phyloP scores from a whole-genome alignment of 1,140 invertebrate genomes.

The Aphidius gifuensis region DNA sequence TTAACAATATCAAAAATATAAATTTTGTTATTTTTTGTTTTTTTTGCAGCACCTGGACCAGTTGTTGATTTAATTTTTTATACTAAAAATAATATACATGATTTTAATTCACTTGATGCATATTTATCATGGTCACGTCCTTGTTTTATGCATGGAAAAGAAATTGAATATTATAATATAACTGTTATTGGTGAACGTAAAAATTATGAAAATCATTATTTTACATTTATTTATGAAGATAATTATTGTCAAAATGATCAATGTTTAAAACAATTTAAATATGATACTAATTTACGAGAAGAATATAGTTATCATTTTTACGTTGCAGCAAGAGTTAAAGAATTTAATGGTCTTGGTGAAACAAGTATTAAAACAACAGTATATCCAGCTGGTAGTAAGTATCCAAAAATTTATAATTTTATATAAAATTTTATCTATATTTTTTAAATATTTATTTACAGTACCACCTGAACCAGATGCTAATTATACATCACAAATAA shows the following conservation, averaged over 20 bases:
- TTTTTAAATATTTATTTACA: conserved; percentile 25
- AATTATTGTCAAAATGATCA: conserved; percentile 27
- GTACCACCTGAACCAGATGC: conserved; percentile 38
- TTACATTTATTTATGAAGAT: conserved; percentile 11
- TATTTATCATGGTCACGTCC: conserved; percentile 39
- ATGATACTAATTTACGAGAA: conserved; percentile 24
- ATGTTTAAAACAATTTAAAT: conserved; percentile 30
- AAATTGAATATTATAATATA: conserved; percentile 36
- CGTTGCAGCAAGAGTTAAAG: conserved; percentile 32
- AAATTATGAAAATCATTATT: conserved; percentile 23
- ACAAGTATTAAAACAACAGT: conserved; percentile 10
- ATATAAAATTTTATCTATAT: conserved; percentile 11
- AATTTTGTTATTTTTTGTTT: not conserved
- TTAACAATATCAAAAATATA: not conserved
- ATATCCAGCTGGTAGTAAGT: conserved; percentile 46
- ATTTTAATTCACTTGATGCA: conserved; percentile 36
- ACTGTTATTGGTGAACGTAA: conserved; percentile 30
- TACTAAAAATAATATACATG: conserved; percentile 22
- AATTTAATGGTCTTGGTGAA: conserved; percentile 26
- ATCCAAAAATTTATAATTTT: conserved; percentile 8
- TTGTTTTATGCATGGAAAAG: conserved; percentile 35
- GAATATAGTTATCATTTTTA: conserved; percentile 40
- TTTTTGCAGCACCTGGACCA: conserved; percentile 34
- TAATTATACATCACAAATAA: conserved; percentile 40
- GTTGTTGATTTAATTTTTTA: conserved; percentile 33